A percentile compares a stretch with the other conserved stretches of the same genome.
These are phyloP conservation scores for Coenonympha arcania DNA, from an alignment of 2,888 invertebrate species.

Conservation along the genomic window DNA sequence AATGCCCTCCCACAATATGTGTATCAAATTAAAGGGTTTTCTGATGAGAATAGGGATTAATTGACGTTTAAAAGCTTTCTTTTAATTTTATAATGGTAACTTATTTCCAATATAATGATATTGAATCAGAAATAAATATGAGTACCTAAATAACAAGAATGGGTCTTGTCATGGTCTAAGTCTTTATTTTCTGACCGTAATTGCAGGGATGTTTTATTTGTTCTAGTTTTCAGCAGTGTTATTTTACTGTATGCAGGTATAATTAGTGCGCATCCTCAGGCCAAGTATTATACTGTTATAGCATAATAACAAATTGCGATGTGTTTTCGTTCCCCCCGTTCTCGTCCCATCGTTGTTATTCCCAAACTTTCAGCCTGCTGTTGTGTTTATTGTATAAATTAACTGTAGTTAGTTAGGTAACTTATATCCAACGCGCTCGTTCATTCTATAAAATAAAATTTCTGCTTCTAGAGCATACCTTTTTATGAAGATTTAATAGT, in stretches of 20 bases:
- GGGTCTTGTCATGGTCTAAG: too few species aligned
- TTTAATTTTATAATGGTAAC: too few species aligned
- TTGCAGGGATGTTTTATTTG: background rate
- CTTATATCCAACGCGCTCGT: slow-evolving; percentile 11
- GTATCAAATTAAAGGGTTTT: too few species aligned
- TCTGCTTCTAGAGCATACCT: slow-evolving; percentile 5
- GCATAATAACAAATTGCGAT: background rate
- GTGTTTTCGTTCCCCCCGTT: slow-evolving; percentile 26
- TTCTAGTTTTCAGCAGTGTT: background rate
- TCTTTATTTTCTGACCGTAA: too few species aligned
- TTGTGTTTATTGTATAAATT: slow-evolving; percentile 12
- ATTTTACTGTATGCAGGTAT: background rate
- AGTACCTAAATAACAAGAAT: too few species aligned
- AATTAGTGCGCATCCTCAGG: background rate
- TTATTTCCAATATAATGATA: too few species aligned
- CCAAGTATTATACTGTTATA: background rate
- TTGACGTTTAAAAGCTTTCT: too few species aligned
- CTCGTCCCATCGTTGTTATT: slow-evolving; percentile 5
- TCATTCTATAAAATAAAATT: slow-evolving; percentile 12
- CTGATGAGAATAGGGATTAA: too few species aligned
- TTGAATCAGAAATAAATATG: too few species aligned
- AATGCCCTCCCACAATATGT: too few species aligned
- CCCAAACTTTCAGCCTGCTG: background rate
- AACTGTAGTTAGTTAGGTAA: slow-evolving; percentile 11
- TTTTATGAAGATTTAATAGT: too few species aligned